phyloP scores from a whole-genome alignment of 2,797 vertebrate species.

The Pseudochirops corinnae region DNA sequence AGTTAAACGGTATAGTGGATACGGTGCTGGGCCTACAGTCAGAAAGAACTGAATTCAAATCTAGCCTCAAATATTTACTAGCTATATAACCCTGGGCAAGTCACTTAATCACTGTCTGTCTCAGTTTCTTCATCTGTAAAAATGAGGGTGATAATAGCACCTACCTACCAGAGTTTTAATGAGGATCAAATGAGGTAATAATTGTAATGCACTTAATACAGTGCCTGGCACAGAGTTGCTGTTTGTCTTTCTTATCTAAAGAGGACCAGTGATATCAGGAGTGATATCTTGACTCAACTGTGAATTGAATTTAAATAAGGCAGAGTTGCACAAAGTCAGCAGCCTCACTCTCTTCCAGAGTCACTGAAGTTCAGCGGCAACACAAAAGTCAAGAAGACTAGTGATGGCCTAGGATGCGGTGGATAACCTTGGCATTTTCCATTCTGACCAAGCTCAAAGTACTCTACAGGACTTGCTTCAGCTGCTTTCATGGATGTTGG shows the following conservation, averaged over 20 bases:
- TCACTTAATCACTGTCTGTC: too few species aligned
- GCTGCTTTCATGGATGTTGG: not conserved
- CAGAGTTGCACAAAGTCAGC: not conserved
- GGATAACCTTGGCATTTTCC: not conserved
- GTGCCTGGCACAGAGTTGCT: not conserved
- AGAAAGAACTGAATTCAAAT: not conserved
- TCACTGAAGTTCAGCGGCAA: not conserved
- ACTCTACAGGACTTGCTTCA: not conserved
- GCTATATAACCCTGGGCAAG: not conserved
- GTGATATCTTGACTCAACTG: not conserved
- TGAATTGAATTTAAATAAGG: not conserved
- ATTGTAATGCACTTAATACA: not conserved
- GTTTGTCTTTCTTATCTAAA: not conserved
- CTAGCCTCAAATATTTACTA: too few species aligned
- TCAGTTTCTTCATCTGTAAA: not conserved
- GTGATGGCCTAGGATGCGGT: not conserved
- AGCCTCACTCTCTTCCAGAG: not conserved
- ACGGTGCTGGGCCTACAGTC: not conserved
- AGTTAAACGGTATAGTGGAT: not conserved
- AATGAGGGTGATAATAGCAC: not conserved
- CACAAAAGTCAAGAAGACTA: not conserved
- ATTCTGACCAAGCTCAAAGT: not conserved
- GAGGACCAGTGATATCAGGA: not conserved
- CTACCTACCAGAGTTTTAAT: not conserved
- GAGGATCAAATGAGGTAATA: not conserved